Evolutionary conservation across 2,888 invertebrate genomes (phyloP).

Genomic region (Lithophane socia): DNA sequence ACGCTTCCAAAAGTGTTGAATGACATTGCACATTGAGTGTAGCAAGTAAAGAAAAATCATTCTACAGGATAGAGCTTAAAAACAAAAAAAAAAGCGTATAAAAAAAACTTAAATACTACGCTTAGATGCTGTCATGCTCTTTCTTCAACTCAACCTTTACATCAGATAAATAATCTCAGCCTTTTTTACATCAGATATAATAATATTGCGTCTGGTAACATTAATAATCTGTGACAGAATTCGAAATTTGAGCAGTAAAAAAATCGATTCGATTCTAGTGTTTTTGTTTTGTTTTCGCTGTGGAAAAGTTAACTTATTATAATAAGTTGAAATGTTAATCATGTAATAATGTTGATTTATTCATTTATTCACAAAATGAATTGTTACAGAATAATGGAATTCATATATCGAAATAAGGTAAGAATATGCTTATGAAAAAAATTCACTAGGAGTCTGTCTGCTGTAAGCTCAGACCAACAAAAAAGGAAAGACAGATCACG

Average conservation of each 20-base stretch:
- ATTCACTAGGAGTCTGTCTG: not conserved
- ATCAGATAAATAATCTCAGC: too few species aligned
- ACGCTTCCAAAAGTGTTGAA: not conserved
- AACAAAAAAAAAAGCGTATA: too few species aligned
- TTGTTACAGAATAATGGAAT: not conserved
- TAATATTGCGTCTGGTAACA: not conserved
- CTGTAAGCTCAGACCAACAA: too few species aligned
- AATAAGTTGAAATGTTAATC: not conserved
- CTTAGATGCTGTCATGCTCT: not conserved
- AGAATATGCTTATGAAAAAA: not conserved
- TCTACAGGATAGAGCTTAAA: too few species aligned
- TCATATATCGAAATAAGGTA: not conserved
- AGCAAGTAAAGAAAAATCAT: constrained; percentile 6
- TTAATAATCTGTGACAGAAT: not conserved
- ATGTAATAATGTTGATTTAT: not conserved
- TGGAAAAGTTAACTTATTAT: not conserved
- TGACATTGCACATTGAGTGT: constrained; percentile 32
- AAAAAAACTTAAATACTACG: not conserved
- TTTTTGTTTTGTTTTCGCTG: not conserved
- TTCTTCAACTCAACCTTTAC: too few species aligned
- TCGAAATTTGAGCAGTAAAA: not conserved
- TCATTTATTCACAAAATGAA: not conserved
- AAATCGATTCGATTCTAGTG: not conserved
- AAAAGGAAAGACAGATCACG: too few species aligned
- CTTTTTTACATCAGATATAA: not conserved